These are phyloP conservation scores for Zoroaster sp. DNA, from an alignment of 53 echinoderm and acorn worm genomes.

Conservation along the genomic window DNA sequence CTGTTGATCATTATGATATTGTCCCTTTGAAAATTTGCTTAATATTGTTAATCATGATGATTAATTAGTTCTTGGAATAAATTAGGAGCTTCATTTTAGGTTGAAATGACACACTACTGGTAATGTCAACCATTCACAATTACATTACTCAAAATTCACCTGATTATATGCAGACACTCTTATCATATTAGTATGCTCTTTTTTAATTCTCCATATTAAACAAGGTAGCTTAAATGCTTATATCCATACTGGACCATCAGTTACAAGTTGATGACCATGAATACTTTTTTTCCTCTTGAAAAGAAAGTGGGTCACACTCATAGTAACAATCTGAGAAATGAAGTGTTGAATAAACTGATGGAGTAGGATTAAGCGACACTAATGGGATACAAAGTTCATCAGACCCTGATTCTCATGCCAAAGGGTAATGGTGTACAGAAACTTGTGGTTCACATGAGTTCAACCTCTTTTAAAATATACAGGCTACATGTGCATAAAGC, in stretches of 20 bases:
- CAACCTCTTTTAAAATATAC: neutral
- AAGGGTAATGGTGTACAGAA: constrained; percentile 17
- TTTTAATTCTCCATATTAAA: too few species aligned
- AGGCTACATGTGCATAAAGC: neutral
- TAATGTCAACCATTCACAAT: too few species aligned
- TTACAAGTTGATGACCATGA: neutral
- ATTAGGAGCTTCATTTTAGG: too few species aligned
- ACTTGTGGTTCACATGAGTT: neutral
- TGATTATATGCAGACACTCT: neutral
- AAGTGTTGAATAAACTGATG: constrained; percentile 7
- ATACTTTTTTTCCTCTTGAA: neutral
- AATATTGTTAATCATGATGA: too few species aligned
- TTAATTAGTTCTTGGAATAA: too few species aligned
- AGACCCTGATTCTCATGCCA: neutral
- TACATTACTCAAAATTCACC: neutral
- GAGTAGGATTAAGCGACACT: neutral
- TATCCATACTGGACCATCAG: neutral
- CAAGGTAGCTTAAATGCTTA: neutral
- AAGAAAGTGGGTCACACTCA: constrained; percentile 41
- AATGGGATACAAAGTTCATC: constrained; percentile 45
- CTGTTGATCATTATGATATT: too few species aligned
- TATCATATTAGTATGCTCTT: neutral
- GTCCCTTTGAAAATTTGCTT: too few species aligned
- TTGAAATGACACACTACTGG: too few species aligned
- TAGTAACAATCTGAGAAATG: neutral